Evolutionary conservation across 2,113 vertebrate genomes (phyloP).

Genomic region (Neogale vison): DNA sequence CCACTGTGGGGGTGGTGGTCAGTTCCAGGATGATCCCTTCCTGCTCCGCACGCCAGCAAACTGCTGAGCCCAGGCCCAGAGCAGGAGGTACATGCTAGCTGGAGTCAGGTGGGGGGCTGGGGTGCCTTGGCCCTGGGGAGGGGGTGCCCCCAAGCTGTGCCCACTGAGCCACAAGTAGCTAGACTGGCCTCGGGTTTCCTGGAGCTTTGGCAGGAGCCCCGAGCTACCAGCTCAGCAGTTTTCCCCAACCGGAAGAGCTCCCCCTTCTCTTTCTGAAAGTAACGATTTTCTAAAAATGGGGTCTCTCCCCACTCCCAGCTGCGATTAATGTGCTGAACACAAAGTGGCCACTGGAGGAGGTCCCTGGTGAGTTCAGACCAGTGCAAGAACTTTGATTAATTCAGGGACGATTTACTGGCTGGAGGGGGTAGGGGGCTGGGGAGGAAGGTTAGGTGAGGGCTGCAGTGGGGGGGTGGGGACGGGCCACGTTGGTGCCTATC

Average conservation of each 20-base stretch:
- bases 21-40: not conserved
- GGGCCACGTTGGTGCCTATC: not conserved
- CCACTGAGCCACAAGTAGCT: not conserved
- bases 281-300: conserved; percentile 81
- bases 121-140: not conserved
- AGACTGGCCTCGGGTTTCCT: not conserved
- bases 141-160: not conserved
- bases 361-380: conserved; percentile 58
- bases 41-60: not conserved
- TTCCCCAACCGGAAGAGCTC: conserved; percentile 60
- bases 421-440: not conserved
- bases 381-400: conserved; percentile 66
- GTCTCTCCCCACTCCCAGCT: conserved; percentile 69
- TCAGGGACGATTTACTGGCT: conserved; percentile 44
- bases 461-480: too few species aligned
- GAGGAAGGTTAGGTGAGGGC: not conserved
- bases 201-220: not conserved
- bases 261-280: conserved; percentile 75
- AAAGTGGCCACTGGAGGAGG: conserved; percentile 72
- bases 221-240: conserved; percentile 73
- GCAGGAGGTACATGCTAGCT: not conserved
- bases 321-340: conserved; percentile 76
- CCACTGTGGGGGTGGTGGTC: too few species aligned
- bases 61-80: not conserved
- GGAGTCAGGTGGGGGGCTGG: not conserved